Conservation (phyloP, 2,797 vertebrate species). For the Leucoraja ocellata region DNA sequence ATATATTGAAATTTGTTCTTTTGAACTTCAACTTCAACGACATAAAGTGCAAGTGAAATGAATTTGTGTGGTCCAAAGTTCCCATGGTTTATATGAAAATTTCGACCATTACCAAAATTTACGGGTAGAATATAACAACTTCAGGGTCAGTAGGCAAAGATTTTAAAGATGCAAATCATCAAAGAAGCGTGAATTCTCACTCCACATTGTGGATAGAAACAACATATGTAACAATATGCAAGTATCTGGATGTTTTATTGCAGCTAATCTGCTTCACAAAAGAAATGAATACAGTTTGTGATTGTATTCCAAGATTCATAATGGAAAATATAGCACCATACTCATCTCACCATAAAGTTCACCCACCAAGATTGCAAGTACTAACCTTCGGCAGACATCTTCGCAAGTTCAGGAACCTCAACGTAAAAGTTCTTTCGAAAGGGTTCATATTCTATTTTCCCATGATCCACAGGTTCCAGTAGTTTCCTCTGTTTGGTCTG, state of each 20-base stretch:
- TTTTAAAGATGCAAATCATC: background rate
- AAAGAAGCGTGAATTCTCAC: background rate
- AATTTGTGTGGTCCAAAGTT: no score
- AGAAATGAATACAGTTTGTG: background rate
- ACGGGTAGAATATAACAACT: background rate
- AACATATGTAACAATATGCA: background rate
- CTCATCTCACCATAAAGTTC: background rate
- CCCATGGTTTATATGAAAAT: no score
- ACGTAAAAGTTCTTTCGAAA: slow-evolving; percentile 97
- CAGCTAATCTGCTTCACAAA: background rate
- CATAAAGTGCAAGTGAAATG: no score
- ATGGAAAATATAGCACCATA: background rate
- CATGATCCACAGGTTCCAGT: slow-evolving; percentile 92
- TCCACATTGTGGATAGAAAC: background rate
- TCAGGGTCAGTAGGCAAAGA: background rate
- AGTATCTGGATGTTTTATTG: background rate
- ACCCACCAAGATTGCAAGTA: slow-evolving; percentile 24
- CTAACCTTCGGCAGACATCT: slow-evolving; percentile 83
- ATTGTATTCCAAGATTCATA: background rate
- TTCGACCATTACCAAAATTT: background rate
- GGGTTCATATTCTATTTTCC: slow-evolving; percentile 89
- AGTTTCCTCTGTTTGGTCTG: slow-evolving; percentile 96
- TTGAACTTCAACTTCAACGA: no score
- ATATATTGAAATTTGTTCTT: no score
- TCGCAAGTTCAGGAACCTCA: slow-evolving; percentile 90